These are phyloP conservation scores for Drosophila neonasuta DNA, from an alignment of 2,888 invertebrate species.

Conservation along the genomic window DNA sequence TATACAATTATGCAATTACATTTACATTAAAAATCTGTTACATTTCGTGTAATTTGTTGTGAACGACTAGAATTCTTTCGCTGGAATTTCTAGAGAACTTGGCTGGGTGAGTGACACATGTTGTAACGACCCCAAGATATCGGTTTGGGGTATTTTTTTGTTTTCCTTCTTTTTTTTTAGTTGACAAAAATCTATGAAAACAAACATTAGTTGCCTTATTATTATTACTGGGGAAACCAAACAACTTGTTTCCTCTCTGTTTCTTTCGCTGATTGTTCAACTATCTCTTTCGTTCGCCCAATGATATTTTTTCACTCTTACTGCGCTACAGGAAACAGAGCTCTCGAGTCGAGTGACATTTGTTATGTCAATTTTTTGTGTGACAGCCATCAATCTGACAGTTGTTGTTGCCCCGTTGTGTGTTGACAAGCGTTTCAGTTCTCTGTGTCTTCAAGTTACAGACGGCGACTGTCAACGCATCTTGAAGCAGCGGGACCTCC, in stretches of 20 bases:
- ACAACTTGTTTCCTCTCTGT: slow-evolving; percentile 23
- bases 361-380: slow-evolving; percentile 73
- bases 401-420: slow-evolving; percentile 21
- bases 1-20: slow-evolving; percentile 77
- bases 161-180: slow-evolving; percentile 25
- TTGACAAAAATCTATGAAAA: slow-evolving; percentile 72
- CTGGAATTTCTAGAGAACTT: slow-evolving; percentile 46
- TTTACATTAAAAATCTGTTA: slow-evolving; percentile 76
- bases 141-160: slow-evolving; percentile 20
- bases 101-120: slow-evolving; percentile 49
- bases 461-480: slow-evolving; percentile 44
- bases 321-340: slow-evolving; percentile 49
- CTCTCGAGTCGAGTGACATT: slow-evolving; percentile 62
- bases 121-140: slow-evolving; percentile 40
- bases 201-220: slow-evolving; percentile 62
- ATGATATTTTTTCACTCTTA: no score
- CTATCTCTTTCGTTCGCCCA: no score
- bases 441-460: slow-evolving; percentile 40
- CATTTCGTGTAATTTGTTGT: slow-evolving; percentile 61
- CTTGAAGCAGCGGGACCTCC: slow-evolving; percentile 62
- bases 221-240: slow-evolving; percentile 26
- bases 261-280: slow-evolving; percentile 13
- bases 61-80: slow-evolving; percentile 12
- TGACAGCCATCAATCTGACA: slow-evolving; percentile 72
- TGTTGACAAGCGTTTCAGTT: slow-evolving; percentile 63